These are phyloP conservation scores for Hirtodrosophila cameraria DNA, from an alignment of 2,888 invertebrate genomes.

Conservation along the genomic window DNA sequence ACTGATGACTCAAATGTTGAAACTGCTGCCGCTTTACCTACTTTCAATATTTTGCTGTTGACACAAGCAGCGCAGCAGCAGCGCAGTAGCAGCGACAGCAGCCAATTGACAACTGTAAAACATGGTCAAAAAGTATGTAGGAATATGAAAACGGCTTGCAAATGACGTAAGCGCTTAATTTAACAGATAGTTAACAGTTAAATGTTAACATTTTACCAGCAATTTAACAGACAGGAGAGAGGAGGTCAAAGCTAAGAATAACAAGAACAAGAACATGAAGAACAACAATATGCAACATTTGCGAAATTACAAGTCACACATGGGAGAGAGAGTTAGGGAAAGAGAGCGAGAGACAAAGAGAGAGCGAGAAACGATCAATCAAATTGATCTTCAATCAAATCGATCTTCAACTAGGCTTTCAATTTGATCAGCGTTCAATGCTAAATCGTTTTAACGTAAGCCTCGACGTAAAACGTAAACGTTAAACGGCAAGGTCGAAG, in stretches of 20 bases:
- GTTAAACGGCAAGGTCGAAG: conserved; percentile 47
- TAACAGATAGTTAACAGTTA: too few species aligned
- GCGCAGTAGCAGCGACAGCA: conserved; percentile 29
- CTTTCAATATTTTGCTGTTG: conserved; percentile 63
- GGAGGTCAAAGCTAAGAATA: conserved; percentile 30
- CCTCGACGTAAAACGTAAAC: conserved; percentile 56
- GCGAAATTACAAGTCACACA: conserved; percentile 69
- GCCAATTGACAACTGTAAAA: conserved; percentile 75
- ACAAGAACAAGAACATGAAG: conserved; percentile 20
- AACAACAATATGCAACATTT: conserved; percentile 55
- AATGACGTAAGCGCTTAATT: conserved; percentile 76
- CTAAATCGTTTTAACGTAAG: conserved; percentile 45
- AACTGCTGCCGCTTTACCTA: conserved; percentile 60
- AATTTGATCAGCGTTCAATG: conserved; percentile 53
- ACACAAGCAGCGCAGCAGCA: conserved; percentile 44
- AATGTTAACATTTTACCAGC: conserved; percentile 30
- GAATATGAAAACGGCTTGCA: conserved; percentile 38
- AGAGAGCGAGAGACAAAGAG: conserved; percentile 1
- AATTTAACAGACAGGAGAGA: conserved; percentile 43
- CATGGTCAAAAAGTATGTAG: conserved; percentile 60
- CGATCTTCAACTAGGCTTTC: conserved; percentile 40
- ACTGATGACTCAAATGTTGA: conserved; percentile 59
- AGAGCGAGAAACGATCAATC: conserved; percentile 6
- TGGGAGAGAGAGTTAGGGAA: not conserved
- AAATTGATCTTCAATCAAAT: conserved; percentile 40